Base-by-base conservation (phyloP, 2,113 vertebrate species). In the Vidua chalybeata region DNA sequence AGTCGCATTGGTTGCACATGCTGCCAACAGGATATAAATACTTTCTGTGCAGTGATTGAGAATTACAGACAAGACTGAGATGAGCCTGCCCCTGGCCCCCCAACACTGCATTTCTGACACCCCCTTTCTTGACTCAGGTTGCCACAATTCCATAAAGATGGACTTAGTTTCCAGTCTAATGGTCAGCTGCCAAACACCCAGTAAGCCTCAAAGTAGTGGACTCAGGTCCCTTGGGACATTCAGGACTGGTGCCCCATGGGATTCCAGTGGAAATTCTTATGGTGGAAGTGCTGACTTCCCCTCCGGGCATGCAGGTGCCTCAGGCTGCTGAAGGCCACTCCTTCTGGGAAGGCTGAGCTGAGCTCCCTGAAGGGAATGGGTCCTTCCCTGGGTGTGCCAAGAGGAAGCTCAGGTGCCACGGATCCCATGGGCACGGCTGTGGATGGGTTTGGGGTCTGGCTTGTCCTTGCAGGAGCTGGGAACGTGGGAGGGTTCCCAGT, bases 21-120 rank as follows among this genome's bases (percentile, higher is more conserved):
- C 95, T 97, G 97, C 97, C 96, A 95, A 94, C 93, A 94, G 97
- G 95, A 97, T 96, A 95, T 72, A 97, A 96, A 97, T 96, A 90
- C 94, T 95, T 96, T 93, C 89, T 97, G 73, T 91, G 84, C 93
- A 61, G 72, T 95, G 96, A 97, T 81, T 93, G 91, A 95, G 89
- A 95, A 95, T 97, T 94, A 52, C 87, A 93, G 86, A 59, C 77
- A 90, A 41, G 93, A 30, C 75, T 88, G 85, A 72, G 84, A 80
- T 0, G 30, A 91, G 82, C 71, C 85, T 71, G 31, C 14, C 82
- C 58, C 27, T 0, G 4, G 43, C 35, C 73, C 55, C 30, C n/a
- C 4, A 7, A 3, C 30, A 12, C 69, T 14, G 0, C 41, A 10
- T 74, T 86, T 92, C 64, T 87, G 75, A 77, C 69, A 83, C 13